These are phyloP conservation scores for Fratercula arctica DNA, from an alignment of 2,797 vertebrate genomes.

Conservation along the genomic window DNA sequence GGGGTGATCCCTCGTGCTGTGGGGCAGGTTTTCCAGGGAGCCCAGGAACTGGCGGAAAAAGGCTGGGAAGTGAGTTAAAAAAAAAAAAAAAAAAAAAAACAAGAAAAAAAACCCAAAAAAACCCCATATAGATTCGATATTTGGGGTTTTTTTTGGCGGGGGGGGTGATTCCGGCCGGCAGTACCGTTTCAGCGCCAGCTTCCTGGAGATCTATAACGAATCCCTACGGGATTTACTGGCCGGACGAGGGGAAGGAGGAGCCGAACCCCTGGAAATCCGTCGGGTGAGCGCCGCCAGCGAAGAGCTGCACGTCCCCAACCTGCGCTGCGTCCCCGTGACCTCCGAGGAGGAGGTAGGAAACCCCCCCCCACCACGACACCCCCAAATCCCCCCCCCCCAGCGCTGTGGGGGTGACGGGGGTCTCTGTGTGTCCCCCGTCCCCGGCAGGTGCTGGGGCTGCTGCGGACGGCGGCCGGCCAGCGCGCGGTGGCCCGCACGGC, in stretches of 20 bases:
- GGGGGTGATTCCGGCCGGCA: neutral
- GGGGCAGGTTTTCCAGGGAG: no score
- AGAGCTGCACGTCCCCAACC: constrained; percentile 85
- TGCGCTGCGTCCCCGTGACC: constrained; percentile 82
- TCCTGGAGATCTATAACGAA: constrained; percentile 94
- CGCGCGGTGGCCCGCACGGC: neutral
- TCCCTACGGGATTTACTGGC: constrained; percentile 86
- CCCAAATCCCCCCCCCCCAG: no score
- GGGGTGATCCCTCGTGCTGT: no score
- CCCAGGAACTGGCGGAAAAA: no score
- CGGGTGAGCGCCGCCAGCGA: constrained; percentile 71
- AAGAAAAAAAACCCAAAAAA: no score
- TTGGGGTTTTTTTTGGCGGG: no score
- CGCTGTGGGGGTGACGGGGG: neutral
- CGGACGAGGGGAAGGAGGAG: constrained; percentile 74
- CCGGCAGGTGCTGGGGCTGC: neutral
- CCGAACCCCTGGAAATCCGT: constrained; percentile 83
- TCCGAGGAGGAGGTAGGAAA: constrained; percentile 80
- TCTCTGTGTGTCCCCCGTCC: neutral
- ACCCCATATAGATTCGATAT: no score
- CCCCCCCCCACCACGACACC: no score
- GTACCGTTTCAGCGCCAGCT: constrained; percentile 88
- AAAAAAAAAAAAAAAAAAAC: no score
- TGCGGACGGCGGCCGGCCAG: neutral
- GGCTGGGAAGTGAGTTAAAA: no score